These are phyloP conservation scores for Solenopsis fugax DNA, from an alignment of 1,140 invertebrate species.

Conservation along the genomic window DNA sequence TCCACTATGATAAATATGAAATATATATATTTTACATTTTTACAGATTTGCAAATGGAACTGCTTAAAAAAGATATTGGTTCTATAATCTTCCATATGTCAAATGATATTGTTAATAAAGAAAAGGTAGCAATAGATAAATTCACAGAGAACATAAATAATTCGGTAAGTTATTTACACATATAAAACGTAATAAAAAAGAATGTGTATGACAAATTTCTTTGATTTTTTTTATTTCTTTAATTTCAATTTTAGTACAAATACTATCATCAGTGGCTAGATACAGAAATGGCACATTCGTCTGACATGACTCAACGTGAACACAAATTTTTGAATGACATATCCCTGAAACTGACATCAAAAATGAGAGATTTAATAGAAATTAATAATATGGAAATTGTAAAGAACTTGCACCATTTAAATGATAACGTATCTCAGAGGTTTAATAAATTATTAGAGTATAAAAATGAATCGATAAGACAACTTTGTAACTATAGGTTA, in stretches of 20 bases:
- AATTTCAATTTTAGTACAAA: constrained; percentile 70
- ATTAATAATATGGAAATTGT: constrained; percentile 72
- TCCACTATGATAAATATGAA: background rate
- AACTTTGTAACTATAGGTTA: constrained; percentile 72
- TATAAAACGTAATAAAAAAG: constrained; percentile 33
- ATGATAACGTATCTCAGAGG: constrained; percentile 75
- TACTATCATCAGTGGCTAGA: constrained; percentile 78
- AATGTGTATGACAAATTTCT: constrained; percentile 35
- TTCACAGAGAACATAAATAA: constrained; percentile 73
- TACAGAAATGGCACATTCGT: constrained; percentile 69
- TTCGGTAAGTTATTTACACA: constrained; percentile 74
- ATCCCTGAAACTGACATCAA: constrained; percentile 73
- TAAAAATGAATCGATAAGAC: constrained; percentile 77
- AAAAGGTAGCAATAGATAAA: constrained; percentile 63
- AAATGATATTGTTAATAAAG: constrained; percentile 71
- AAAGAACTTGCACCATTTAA: constrained; percentile 77
- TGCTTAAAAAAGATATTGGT: constrained; percentile 73
- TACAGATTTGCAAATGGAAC: constrained; percentile 67
- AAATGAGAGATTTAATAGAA: constrained; percentile 77
- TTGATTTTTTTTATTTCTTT: background rate
- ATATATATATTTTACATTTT: constrained; percentile 42
- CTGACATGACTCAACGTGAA: constrained; percentile 75
- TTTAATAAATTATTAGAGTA: constrained; percentile 73
- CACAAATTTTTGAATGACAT: constrained; percentile 68
- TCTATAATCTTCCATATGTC: constrained; percentile 74